Evolutionary conservation across 2,888 invertebrate genomes (phyloP).

Genomic region (Rotaria socialis): DNA sequence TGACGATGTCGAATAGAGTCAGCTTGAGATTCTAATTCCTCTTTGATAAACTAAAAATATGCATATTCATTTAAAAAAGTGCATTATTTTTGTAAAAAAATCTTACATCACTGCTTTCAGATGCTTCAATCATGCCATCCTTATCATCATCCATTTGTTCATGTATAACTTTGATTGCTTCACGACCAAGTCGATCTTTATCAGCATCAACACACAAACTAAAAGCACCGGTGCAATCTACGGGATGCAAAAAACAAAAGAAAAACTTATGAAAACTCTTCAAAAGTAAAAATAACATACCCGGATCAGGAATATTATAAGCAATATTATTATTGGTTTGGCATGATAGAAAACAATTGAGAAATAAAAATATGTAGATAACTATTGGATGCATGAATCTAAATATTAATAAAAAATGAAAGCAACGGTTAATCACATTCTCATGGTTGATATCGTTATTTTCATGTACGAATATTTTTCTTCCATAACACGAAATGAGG

Average conservation of each 20-base stretch:
- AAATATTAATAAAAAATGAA: background rate
- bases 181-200: slow-evolving; percentile 42
- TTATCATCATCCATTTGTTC: slow-evolving; percentile 47
- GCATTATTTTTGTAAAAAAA: background rate
- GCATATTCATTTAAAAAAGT: too few relatives aligned
- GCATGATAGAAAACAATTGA: background rate
- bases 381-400: background rate
- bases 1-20: slow-evolving; percentile 37
- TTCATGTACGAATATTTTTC: background rate
- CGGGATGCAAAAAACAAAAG: background rate
- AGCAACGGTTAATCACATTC: background rate
- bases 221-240: slow-evolving; percentile 45
- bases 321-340: background rate
- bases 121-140: slow-evolving; percentile 44
- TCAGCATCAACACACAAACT: slow-evolving; percentile 42
- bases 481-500: background rate
- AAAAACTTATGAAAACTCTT: background rate
- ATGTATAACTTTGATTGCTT: slow-evolving; percentile 44
- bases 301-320: slow-evolving; percentile 45
- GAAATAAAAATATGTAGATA: background rate
- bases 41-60: slow-evolving; percentile 37
- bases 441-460: background rate
- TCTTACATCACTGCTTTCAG: slow-evolving; percentile 44
- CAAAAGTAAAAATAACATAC: slow-evolving; percentile 1
- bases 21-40: slow-evolving; percentile 42